Base-by-base conservation (phyloP, 2,113 vertebrate species). In the Lepidothrix coronata region DNA sequence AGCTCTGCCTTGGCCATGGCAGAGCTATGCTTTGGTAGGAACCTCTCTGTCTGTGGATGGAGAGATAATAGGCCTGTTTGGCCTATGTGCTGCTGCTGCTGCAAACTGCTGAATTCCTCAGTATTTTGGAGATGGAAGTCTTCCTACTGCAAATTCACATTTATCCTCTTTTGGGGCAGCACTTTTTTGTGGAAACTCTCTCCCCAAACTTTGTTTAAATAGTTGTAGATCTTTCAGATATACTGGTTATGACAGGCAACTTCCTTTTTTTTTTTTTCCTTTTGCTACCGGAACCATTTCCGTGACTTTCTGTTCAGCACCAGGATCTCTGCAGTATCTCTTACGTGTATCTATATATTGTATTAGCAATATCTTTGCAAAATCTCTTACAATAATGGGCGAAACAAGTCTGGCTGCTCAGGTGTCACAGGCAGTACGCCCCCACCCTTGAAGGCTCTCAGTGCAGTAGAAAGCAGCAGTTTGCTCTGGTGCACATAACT, bases 31-130 rank as follows among this genome's bases (percentile, higher is more conserved):
- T 62, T 82, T 61, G 49, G 12, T 66, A 31, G 73, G 46, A 58
- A 16, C 43, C 14, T 58, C 41, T 48, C 75, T 24, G 15, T 49
- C 39, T 8, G 1, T 19, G 41, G 24, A 27, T 48, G 27, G 39
- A 76, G 35, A 63, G 9, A 25, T 18, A 21, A 57, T 19, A 54
- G 0, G 5, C 30, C 77, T 48, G 10, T 68, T 39, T 77, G 43
- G 35, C 58, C 18, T 1, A 0, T 46, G 14, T 43, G 20, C 33
- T 1, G 0, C 35, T 1, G 0, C 35, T 72, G 48, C 52, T 75
- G 52, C 71, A 46, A n/a, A 58, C 25, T 72, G 20, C 35, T 12
- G 41, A 41, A 25, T 73, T 80, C 67, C 49, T 84, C 20, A 14
- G 28, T 81, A 68, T 51, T 54, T 62, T 41, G 57, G 44, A 66